Conservation (phyloP, 2,888 invertebrate species). For the Matsumyia berberina region DNA sequence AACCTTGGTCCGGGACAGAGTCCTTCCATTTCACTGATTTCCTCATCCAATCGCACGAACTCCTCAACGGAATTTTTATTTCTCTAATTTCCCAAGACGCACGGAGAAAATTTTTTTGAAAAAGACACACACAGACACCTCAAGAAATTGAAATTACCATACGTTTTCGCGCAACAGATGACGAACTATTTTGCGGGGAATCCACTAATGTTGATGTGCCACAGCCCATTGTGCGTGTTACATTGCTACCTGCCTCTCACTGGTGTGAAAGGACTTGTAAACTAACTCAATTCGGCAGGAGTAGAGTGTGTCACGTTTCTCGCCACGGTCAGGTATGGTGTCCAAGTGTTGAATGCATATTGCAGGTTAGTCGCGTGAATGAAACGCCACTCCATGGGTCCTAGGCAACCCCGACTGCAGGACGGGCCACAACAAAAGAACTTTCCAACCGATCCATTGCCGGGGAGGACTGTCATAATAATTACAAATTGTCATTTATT, state of each 20-base stretch:
- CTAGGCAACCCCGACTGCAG: slow-evolving; percentile 53
- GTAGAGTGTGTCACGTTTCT: slow-evolving; percentile 50
- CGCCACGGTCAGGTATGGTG: slow-evolving; percentile 32
- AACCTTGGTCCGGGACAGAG: slow-evolving; percentile 83
- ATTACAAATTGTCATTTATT: slow-evolving; percentile 64
- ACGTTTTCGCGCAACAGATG: slow-evolving; percentile 61
- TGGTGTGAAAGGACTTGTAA: slow-evolving; percentile 18
- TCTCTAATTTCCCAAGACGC: slow-evolving; percentile 25
- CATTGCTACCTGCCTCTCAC: slow-evolving; percentile 48
- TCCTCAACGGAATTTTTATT: slow-evolving; percentile 78
- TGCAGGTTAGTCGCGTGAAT: slow-evolving; percentile 28
- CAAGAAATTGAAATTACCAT: slow-evolving; percentile 31
- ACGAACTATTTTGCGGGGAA: slow-evolving; percentile 47
- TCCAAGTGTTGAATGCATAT: slow-evolving; percentile 66
- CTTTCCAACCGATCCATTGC: slow-evolving; percentile 12
- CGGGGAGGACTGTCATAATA: slow-evolving; percentile 47
- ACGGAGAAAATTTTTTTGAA: background rate
- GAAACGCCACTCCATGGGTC: slow-evolving; percentile 10
- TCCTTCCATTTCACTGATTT: slow-evolving; percentile 82
- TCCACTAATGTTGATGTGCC: slow-evolving; percentile 63
- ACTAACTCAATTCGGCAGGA: slow-evolving; percentile 10
- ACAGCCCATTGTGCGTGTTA: slow-evolving; percentile 65
- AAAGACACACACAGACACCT: background rate
- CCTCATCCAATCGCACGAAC: slow-evolving; percentile 82
- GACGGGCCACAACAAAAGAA: slow-evolving; percentile 59